Conservation (phyloP, 2,113 vertebrate genomes). For the Erinaceus europaeus region DNA sequence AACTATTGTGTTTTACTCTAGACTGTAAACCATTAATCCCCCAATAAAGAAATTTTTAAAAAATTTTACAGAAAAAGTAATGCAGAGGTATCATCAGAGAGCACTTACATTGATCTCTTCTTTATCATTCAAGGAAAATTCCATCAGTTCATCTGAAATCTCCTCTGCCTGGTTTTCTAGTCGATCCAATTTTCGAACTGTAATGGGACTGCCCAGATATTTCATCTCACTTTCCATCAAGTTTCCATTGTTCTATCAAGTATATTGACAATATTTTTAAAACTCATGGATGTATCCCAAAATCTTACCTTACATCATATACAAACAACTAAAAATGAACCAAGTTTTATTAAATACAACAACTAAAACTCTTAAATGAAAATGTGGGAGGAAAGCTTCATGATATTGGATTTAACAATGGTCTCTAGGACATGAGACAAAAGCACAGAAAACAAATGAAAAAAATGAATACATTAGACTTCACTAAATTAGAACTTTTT, state of each 20-base stretch:
- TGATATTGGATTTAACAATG: neutral
- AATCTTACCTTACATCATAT: neutral
- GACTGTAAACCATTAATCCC: too few species aligned
- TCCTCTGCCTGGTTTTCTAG: conserved; percentile 40
- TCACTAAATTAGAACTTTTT: conserved; percentile 19
- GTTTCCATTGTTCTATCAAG: conserved; percentile 49
- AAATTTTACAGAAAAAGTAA: too few species aligned
- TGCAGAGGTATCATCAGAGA: neutral
- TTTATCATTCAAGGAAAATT: conserved; percentile 68
- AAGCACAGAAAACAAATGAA: neutral
- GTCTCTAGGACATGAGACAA: neutral
- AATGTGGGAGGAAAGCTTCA: neutral
- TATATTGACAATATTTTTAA: conserved; percentile 42
- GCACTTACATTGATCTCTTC: conserved; percentile 63
- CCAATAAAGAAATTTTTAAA: too few species aligned
- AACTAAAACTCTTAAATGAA: conserved; percentile 29
- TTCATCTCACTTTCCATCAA: conserved; percentile 64
- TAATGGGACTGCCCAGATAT: conserved; percentile 76
- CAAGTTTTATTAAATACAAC: neutral
- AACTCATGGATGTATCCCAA: neutral
- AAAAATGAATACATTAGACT: neutral
- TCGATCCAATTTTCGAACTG: conserved; percentile 16
- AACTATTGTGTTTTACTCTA: too few species aligned
- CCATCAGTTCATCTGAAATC: conserved; percentile 63
- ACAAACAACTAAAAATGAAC: conserved; percentile 32